Conservation (phyloP, 2,113 vertebrate genomes). For the Diphyllodes magnificus region DNA sequence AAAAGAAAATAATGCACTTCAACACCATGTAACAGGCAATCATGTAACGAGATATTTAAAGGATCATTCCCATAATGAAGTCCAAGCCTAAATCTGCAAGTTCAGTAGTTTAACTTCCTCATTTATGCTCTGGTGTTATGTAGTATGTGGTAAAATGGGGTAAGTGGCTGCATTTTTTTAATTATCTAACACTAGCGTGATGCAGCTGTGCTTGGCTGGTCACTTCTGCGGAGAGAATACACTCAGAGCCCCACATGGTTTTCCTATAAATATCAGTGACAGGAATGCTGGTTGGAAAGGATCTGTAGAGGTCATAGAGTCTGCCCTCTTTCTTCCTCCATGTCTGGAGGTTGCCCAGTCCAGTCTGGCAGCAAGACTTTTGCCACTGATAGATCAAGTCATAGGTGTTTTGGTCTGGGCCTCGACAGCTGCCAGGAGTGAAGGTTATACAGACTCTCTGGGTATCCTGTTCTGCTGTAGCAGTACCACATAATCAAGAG, state of each 20-base stretch:
- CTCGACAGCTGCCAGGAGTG: background rate
- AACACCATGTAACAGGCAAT: rapidly evolving
- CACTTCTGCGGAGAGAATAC: background rate
- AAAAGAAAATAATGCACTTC: background rate
- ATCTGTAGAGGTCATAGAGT: background rate
- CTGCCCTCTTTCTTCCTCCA: background rate
- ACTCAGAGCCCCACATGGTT: background rate
- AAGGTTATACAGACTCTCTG: background rate
- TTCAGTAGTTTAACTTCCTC: background rate
- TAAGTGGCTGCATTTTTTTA: background rate
- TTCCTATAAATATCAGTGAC: background rate
- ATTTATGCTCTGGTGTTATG: background rate
- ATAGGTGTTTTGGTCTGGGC: background rate
- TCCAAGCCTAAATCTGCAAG: background rate
- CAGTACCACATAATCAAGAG: background rate
- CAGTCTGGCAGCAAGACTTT: background rate
- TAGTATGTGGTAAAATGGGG: background rate
- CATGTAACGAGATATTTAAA: background rate
- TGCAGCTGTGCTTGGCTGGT: background rate
- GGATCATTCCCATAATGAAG: background rate
- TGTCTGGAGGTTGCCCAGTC: background rate
- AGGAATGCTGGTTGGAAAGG: background rate
- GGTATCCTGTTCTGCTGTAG: background rate
- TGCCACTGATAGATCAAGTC: background rate
- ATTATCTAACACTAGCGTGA: background rate